Conservation (phyloP, 2,888 invertebrate genomes). For the Hedya salicella region DNA sequence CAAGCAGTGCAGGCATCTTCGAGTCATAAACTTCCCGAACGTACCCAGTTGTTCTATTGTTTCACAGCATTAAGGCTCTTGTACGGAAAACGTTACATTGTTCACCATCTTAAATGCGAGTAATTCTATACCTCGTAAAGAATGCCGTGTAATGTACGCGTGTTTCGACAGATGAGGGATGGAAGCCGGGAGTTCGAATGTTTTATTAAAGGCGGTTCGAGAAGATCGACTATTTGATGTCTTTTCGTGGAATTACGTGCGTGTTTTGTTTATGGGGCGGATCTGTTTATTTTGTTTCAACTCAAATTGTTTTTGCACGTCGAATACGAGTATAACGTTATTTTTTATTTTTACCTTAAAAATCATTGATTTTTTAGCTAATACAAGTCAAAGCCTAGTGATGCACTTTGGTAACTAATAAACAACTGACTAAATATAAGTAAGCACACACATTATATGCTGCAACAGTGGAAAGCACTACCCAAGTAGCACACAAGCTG, state of each 20-base stretch:
- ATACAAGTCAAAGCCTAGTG: too few relatives aligned
- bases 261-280: constrained; percentile 7
- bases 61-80: constrained; percentile 42
- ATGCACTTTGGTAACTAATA: too few relatives aligned
- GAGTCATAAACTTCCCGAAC: constrained; percentile 46
- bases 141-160: not conserved
- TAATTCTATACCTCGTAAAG: constrained; percentile 31
- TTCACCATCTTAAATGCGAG: constrained; percentile 26
- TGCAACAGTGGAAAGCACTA: too few relatives aligned
- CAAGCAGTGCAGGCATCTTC: constrained; percentile 52
- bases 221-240: constrained; percentile 10
- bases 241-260: not conserved
- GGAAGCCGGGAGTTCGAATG: constrained; percentile 1
- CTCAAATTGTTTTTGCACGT: not conserved
- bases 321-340: too few relatives aligned
- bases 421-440: too few relatives aligned
- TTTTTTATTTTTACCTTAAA: too few relatives aligned
- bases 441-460: too few relatives aligned
- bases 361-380: too few relatives aligned
- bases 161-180: constrained; percentile 10
- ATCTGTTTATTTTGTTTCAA: not conserved
- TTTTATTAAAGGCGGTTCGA: constrained; percentile 20
- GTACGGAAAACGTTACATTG: constrained; percentile 16
- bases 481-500: too few relatives aligned
- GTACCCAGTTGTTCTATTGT: constrained; percentile 46